Evolutionary conservation across 2,797 vertebrate species (phyloP), one percentile per base, ranked within the genome.

Genomic region (Eutrigla gurnardus): DNA sequence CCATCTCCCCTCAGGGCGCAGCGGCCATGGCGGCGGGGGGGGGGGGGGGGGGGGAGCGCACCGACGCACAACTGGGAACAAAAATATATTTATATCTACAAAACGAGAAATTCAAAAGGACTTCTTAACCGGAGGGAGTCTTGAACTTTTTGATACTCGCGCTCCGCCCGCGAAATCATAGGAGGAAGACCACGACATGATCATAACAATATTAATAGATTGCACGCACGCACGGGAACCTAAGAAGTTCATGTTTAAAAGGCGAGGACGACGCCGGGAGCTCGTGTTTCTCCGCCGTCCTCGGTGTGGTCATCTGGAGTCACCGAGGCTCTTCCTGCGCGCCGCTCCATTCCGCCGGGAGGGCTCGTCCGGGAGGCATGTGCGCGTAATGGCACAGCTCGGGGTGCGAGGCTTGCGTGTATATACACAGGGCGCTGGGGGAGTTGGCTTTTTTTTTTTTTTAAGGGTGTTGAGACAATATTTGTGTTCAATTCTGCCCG

Each of bases 1-100:
- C 94, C 94, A 94, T 94, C 68, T 87, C 88, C 81, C 77, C 67
- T 92, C 87, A 91, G 79, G 86, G 65, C 11, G 65, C 76, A 40
- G 73, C 39, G 65, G 68, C 65, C 86, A 90, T 85, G 67, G 36
- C 71, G 25, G 25, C 25, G 25, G 25, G 25, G 25, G 25, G 25
- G 25, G 25, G 25, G 25, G 25, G 25, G 25, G 25, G 25, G 25
- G 25, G 73, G 32, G 6, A 54, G 32, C 12, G 43, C 74, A 68
- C 67, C 73, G 62, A 15, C 70, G 60, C 46, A 39, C 50, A 52
- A 37, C 5, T 75, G 3, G 2, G 5, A 5, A 10, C 0, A 17
- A 32, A 52, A 54, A 0, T 15, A 53, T 13, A 50, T 25, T 25
- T 25, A 49, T 2, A 25, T 33, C 0, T 4, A 62, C 14, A 69